phyloP scores from a whole-genome alignment of 35 echinoderm and acorn worm genomes.

The Strongylocentrotus purpuratus region DNA sequence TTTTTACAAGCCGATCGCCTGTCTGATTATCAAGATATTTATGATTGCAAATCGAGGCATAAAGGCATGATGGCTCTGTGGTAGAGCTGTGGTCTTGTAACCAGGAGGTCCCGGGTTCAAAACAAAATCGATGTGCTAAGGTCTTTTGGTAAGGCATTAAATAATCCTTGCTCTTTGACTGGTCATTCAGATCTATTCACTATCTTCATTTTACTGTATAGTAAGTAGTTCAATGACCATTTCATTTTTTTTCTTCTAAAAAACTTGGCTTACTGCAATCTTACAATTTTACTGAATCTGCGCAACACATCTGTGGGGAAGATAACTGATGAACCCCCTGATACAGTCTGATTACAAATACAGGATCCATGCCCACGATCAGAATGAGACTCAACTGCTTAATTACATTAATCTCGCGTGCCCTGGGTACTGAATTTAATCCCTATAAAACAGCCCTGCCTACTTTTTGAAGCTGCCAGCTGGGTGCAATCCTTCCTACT shows the following conservation, averaged over 20 bases:
- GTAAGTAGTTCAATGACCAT: constrained; percentile 12
- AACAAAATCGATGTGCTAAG: too few species aligned
- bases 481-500: not conserved
- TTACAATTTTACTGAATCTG: not conserved
- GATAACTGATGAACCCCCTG: not conserved
- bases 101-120: too few species aligned
- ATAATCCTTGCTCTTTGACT: too few species aligned
- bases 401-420: not conserved
- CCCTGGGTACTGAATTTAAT: not conserved
- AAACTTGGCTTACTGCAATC: not conserved
- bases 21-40: too few species aligned
- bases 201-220: not conserved
- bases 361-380: not conserved
- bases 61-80: too few species aligned
- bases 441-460: not conserved
- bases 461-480: not conserved
- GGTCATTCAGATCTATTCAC: too few species aligned
- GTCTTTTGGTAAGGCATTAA: too few species aligned
- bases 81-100: too few species aligned
- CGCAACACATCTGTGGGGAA: not conserved
- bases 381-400: not conserved
- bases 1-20: too few species aligned
- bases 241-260: not conserved
- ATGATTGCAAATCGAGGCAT: too few species aligned
- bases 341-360: not conserved